phyloP scores from a whole-genome alignment of 2,113 vertebrate genomes.

The Lepus americanus region DNA sequence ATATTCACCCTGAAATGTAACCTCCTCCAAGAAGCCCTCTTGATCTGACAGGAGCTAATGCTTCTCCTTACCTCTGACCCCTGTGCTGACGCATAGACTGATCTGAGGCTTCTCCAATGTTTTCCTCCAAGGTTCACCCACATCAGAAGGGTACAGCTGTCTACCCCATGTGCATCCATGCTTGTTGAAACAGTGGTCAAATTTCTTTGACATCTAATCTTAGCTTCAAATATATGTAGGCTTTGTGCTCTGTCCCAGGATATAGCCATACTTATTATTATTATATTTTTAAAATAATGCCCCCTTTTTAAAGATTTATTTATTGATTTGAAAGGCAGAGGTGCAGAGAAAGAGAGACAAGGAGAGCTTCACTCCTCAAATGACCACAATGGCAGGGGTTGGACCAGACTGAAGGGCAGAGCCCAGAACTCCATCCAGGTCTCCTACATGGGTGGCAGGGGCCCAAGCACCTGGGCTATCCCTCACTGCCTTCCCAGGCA shows the following conservation, averaged over 20 bases:
- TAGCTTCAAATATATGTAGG: not conserved
- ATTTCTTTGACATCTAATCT: not conserved
- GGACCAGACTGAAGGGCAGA: no score
- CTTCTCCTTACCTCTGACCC: not conserved
- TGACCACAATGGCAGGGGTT: no score
- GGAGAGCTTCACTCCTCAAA: no score
- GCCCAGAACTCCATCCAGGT: no score
- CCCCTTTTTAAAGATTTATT: no score
- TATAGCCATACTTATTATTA: not conserved
- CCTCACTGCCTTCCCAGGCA: no score
- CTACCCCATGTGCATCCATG: not conserved
- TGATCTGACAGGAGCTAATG: not conserved
- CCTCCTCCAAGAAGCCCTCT: conserved; percentile 40
- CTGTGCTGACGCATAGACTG: not conserved
- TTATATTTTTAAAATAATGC: not conserved
- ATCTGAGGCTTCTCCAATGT: not conserved
- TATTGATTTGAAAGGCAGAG: no score
- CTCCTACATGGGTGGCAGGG: no score
- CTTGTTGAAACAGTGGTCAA: not conserved
- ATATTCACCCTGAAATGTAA: not conserved
- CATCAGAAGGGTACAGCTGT: not conserved
- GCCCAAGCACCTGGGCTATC: no score
- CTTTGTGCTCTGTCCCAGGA: not conserved
- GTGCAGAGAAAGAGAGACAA: no score
- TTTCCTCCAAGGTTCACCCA: not conserved